Percentiles rank a stretch among this genome's conserved stretches.
Evolutionary conservation across 2,888 invertebrate genomes (phyloP).

Genomic region (Rhingia campestris): DNA sequence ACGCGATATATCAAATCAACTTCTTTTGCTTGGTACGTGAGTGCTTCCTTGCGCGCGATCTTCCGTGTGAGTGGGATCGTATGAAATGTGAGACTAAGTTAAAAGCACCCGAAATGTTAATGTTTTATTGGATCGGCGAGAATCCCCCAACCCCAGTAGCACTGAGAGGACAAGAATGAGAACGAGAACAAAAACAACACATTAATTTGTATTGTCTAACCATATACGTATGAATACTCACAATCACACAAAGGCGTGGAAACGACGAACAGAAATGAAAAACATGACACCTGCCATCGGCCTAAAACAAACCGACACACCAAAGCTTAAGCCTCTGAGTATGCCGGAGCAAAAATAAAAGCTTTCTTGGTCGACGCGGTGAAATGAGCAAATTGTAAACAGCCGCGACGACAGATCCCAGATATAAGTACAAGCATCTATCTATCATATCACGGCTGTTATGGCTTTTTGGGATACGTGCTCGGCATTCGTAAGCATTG

Average conservation of each 20-base stretch:
- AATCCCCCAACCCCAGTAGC: constrained; percentile 15
- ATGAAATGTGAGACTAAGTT: constrained; percentile 65
- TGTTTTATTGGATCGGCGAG: constrained; percentile 61
- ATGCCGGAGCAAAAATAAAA: constrained; percentile 4
- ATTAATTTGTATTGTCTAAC: constrained; percentile 45
- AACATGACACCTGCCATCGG: constrained; percentile 67
- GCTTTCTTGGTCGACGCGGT: constrained; percentile 43
- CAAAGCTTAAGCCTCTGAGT: constrained; percentile 20
- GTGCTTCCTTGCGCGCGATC: constrained; percentile 60
- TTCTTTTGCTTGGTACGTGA: constrained; percentile 59
- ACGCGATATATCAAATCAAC: constrained; percentile 68
- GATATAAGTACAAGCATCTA: constrained; percentile 24
- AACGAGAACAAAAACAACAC: constrained; percentile 39
- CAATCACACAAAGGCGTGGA: constrained; percentile 28
- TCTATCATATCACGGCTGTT: constrained; percentile 52
- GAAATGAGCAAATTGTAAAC: constrained; percentile 67
- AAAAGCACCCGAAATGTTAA: constrained; percentile 64
- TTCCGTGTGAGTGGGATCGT: constrained; percentile 67
- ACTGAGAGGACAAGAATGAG: constrained; percentile 41
- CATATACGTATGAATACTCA: constrained; percentile 22
- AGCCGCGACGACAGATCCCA: constrained; percentile 38
- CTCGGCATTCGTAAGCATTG: constrained; percentile 42
- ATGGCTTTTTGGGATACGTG: constrained; percentile 65
- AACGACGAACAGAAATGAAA: constrained; percentile 17
- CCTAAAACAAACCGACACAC: constrained; percentile 15